Evolutionary conservation across 2,113 vertebrate genomes (phyloP).

Genomic region (Corvus hawaiiensis): DNA sequence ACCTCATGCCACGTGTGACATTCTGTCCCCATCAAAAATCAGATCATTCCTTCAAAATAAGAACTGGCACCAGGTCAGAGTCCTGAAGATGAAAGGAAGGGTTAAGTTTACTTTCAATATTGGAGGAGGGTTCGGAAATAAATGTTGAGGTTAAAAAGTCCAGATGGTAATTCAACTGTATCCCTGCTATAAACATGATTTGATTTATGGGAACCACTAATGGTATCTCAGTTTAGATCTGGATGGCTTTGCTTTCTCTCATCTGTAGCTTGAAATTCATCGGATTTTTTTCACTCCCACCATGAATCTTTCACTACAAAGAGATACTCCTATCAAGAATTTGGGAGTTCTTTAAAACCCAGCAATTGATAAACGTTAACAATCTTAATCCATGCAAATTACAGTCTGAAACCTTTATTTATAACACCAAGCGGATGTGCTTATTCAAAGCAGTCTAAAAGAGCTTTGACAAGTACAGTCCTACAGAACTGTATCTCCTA

Average conservation of each 20-base stretch:
- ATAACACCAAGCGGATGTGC: conserved; percentile 65
- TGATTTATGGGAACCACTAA: conserved; percentile 84
- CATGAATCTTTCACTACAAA: conserved; percentile 87
- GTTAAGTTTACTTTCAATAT: conserved; percentile 79
- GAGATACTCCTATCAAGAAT: conserved; percentile 76
- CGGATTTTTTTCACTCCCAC: conserved; percentile 74
- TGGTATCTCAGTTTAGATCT: conserved; percentile 84
- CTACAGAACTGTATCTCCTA: conserved; percentile 66
- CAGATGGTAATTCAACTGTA: conserved; percentile 86
- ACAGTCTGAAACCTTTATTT: conserved; percentile 76
- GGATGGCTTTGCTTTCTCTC: conserved; percentile 78
- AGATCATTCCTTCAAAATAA: conserved; percentile 62
- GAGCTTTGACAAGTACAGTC: conserved; percentile 66
- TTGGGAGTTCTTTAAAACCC: conserved; percentile 78
- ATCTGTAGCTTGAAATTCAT: conserved; percentile 82
- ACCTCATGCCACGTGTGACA: conserved; percentile 40
- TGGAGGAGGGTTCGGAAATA: conserved; percentile 76
- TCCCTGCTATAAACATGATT: conserved; percentile 80
- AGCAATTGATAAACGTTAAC: conserved; percentile 79
- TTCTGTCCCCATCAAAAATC: conserved; percentile 60
- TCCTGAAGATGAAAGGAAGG: conserved; percentile 76
- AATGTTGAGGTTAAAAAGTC: conserved; percentile 86
- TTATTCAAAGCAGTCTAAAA: conserved; percentile 72
- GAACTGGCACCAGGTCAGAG: conserved; percentile 62
- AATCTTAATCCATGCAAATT: conserved; percentile 82